Conservation (phyloP, 1,140 invertebrate genomes). For the Trachymyrmex cornetzi region DNA sequence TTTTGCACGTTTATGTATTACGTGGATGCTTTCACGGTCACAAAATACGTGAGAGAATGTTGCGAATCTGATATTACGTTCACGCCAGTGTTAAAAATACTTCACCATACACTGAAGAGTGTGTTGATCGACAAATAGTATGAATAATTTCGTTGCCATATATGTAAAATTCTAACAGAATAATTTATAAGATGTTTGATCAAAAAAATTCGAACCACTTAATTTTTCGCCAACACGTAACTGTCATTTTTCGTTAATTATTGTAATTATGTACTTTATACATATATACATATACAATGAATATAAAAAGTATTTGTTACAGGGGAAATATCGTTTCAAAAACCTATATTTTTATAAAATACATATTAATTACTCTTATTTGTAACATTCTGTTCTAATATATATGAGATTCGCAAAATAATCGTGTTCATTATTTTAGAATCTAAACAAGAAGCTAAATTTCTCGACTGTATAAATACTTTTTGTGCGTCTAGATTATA, state of each 20-base stretch:
- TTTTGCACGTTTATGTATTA: slow-evolving; percentile 14
- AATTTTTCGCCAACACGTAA: not conserved
- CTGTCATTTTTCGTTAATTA: not conserved
- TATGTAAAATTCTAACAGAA: not conserved
- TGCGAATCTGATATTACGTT: slow-evolving; percentile 36
- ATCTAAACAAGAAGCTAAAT: too few species aligned
- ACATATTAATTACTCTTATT: not conserved
- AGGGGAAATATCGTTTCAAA: too few species aligned
- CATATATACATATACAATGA: not conserved
- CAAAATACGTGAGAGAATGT: slow-evolving; percentile 53
- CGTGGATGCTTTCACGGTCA: slow-evolving; percentile 62
- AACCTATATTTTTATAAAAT: too few species aligned
- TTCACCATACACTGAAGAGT: not conserved
- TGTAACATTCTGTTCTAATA: too few species aligned
- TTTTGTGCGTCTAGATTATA: too few species aligned
- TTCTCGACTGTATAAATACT: too few species aligned
- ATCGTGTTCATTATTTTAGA: too few species aligned
- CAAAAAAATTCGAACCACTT: not conserved
- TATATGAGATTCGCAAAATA: too few species aligned
- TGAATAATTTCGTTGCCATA: not conserved
- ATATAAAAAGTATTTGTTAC: not conserved
- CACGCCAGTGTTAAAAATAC: slow-evolving; percentile 23
- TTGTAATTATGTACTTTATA: not conserved
- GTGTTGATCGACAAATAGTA: slow-evolving; percentile 10
- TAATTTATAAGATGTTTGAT: not conserved